Conservation (phyloP, 1,140 invertebrate genomes). For the Drosophila malerkotliana region DNA sequence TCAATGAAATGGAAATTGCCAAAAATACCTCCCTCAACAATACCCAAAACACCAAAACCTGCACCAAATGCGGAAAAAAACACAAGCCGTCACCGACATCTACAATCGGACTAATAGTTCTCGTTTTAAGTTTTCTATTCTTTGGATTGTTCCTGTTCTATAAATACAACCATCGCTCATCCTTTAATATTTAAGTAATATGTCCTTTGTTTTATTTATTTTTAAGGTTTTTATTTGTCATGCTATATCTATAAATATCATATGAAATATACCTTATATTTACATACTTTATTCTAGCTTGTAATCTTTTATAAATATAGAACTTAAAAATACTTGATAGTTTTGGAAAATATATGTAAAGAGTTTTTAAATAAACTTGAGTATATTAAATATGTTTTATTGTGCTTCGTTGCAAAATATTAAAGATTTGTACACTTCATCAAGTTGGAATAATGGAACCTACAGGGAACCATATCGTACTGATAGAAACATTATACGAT, state of each 20-base stretch:
- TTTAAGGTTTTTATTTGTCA: neutral
- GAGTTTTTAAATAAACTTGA: neutral
- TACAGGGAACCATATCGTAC: conserved; percentile 1
- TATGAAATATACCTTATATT: neutral
- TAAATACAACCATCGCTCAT: conserved; percentile 2
- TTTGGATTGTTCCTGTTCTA: neutral
- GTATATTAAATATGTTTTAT: neutral
- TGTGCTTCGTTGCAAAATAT: neutral
- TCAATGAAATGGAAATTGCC: neutral
- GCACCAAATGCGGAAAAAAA: neutral
- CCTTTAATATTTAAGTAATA: conserved; percentile 11
- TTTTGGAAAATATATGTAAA: neutral
- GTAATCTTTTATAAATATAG: neutral
- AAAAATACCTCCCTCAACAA: too few relatives aligned
- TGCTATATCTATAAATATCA: neutral
- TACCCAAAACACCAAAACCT: too few relatives aligned
- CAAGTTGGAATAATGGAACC: neutral
- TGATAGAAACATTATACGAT: neutral
- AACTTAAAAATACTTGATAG: neutral
- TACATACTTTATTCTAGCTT: neutral
- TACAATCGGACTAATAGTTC: conserved; percentile 3
- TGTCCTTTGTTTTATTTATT: neutral
- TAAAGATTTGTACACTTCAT: conserved; percentile 6
- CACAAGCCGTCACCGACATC: neutral
- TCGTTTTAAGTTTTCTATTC: neutral